Conservation (phyloP, 1,140 invertebrate species). For the Diorhabda elongata region DNA sequence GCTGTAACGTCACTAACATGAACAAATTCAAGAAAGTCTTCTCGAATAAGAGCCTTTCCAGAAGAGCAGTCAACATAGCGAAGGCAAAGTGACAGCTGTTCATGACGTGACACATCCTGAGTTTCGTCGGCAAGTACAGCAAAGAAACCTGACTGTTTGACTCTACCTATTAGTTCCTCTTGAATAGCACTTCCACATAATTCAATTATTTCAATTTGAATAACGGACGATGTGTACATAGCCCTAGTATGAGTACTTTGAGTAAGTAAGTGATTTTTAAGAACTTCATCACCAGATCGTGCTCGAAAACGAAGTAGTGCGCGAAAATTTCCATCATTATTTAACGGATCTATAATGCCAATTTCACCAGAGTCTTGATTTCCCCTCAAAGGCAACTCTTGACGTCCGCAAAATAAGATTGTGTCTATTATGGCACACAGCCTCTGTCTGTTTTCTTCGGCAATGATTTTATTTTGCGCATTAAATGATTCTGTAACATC, state of each 20-base stretch:
- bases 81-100: conserved; percentile 22
- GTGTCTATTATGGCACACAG: background rate
- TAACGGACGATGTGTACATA: conserved; percentile 1
- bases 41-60: background rate
- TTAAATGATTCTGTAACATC: no score
- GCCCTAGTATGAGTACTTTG: background rate
- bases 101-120: conserved; percentile 13
- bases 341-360: background rate
- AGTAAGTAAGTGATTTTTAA: background rate
- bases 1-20: background rate
- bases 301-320: conserved; percentile 5
- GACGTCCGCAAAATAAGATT: conserved; percentile 20
- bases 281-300: conserved; percentile 9
- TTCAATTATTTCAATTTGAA: conserved; percentile 21
- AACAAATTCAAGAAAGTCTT: conserved; percentile 19
- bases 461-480: no score
- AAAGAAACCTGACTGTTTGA: conserved; percentile 11
- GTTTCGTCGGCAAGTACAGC: conserved; percentile 22
- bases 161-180: conserved; percentile 10
- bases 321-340: conserved; percentile 21
- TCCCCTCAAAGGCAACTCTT: conserved; percentile 17
- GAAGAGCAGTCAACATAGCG: conserved; percentile 9
- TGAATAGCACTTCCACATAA: conserved; percentile 8
- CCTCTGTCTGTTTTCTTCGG: no score
- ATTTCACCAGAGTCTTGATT: conserved; percentile 14